Base-by-base conservation (phyloP, 2,888 invertebrate species). In the Euproctis similis region DNA sequence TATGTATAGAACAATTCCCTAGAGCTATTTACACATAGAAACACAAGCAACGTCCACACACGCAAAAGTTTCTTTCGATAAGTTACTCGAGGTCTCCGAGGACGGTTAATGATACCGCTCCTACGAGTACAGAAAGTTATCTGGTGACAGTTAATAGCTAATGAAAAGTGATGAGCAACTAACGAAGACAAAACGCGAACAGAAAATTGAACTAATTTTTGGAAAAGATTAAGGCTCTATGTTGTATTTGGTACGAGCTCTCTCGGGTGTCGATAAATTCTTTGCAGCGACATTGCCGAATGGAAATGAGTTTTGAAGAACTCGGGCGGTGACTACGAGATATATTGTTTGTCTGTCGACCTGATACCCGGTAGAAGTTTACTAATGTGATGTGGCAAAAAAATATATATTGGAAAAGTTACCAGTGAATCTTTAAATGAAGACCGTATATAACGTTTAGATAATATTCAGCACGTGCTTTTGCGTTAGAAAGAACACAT, bases 321-420 rank as follows among this genome's bases (percentile, higher is more conserved):
- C 56, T 74, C 63, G 53, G 53, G n/a, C n/a, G n/a, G 62, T 65
- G 63, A 58, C 57, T 53, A 46, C 50, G 50, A 50, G 44, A 68
- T 71, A 70, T 71, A 75, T 69, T 71, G 68, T 70, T 74, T 76
- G 73, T 78, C 75, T 71, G 67, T 61, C 62, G 57, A 65, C 61
- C 61, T 65, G 69, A 71, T 64, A 64, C 62, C 48, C 50, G 43
- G 55, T 42, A 50, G 41, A 65, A 69, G 62, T 70, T 75, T 67
- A 73, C 68, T 68, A 67, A 69, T 63, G 58, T 66, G 67, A 76
- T 73, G 69, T n/a, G n/a, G n/a, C n/a, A 69, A 71, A 75, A 76
- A 74, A 75, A 77, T 78, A n/a, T n/a, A n/a, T n/a, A 80, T 78
- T 76, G 71, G 69, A 64, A 73, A 80, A 80, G 67, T 77, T 80